A percentile compares a stretch with the other conserved stretches of the same genome.
Evolutionary conservation across 2,888 invertebrate genomes (phyloP).

Genomic region (Sphinx pinastri): DNA sequence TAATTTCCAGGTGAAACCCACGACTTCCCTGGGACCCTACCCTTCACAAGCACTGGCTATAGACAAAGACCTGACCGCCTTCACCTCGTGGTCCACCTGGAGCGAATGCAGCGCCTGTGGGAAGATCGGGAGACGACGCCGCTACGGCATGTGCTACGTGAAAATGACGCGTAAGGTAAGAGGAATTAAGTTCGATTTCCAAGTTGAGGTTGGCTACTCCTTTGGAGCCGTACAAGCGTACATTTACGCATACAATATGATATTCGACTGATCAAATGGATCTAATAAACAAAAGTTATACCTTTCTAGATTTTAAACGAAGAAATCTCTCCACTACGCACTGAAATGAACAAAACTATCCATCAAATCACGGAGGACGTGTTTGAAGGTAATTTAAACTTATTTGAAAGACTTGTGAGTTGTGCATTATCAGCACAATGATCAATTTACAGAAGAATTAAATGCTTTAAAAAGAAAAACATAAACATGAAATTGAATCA

Average conservation of each 20-base stretch:
- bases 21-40: slow-evolving; percentile 47
- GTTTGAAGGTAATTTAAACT: slow-evolving; percentile 11
- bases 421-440: too few species aligned
- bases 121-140: slow-evolving; percentile 80
- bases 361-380: not conserved
- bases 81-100: slow-evolving; percentile 86
- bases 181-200: not conserved
- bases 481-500: too few species aligned
- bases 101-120: slow-evolving; percentile 86
- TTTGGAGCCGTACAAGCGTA: too few species aligned
- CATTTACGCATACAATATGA: too few species aligned
- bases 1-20: slow-evolving; percentile 49
- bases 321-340: not conserved
- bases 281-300: not conserved
- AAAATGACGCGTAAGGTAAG: slow-evolving; percentile 25
- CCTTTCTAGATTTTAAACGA: not conserved
- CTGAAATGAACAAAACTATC: not conserved
- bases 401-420: not conserved
- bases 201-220: too few species aligned
- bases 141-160: slow-evolving; percentile 85
- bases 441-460: too few species aligned
- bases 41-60: slow-evolving; percentile 27
- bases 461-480: too few species aligned
- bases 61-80: slow-evolving; percentile 59
- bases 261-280: not conserved